A percentile compares a stretch with the other conserved stretches of the same genome.
Conservation (phyloP, 1,140 invertebrate species). For the Saxidomus purpurata region DNA sequence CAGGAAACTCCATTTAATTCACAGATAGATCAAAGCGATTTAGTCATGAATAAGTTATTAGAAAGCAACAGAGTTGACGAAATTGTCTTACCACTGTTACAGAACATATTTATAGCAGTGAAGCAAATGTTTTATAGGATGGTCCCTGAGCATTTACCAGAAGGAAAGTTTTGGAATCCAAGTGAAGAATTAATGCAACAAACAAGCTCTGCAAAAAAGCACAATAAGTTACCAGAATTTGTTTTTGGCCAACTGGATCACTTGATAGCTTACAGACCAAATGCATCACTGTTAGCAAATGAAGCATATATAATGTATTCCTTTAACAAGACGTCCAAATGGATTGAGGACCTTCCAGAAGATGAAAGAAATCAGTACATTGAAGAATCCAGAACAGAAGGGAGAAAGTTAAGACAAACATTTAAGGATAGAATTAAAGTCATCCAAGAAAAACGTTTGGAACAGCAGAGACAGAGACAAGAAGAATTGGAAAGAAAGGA, state of each 20-base stretch:
- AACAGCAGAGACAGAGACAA: conserved; percentile 20
- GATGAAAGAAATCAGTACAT: conserved; percentile 14
- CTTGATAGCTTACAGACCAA: conserved; percentile 35
- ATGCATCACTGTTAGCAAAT: conserved; percentile 38
- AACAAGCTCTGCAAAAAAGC: conserved; percentile 42
- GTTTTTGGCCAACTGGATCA: conserved; percentile 58
- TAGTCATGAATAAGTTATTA: neutral
- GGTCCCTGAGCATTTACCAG: conserved; percentile 38
- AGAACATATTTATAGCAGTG: conserved; percentile 8
- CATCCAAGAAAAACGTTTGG: conserved; percentile 32
- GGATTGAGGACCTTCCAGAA: conserved; percentile 17
- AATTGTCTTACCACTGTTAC: conserved; percentile 26
- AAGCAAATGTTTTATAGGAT: conserved; percentile 20
- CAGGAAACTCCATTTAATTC: neutral
- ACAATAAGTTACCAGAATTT: conserved; percentile 64
- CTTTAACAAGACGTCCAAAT: conserved; percentile 41
- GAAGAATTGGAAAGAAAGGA: conserved; percentile 10
- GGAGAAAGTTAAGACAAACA: conserved; percentile 25
- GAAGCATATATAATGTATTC: conserved; percentile 58
- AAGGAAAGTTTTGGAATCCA: conserved; percentile 31
- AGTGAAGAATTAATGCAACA: neutral
- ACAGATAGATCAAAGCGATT: neutral
- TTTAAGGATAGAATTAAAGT: conserved; percentile 38
- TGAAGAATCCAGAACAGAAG: conserved; percentile 37
- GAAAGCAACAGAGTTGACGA: conserved; percentile 1